Conservation (phyloP, 2,113 vertebrate species). For the Tragulus kanchil region DNA sequence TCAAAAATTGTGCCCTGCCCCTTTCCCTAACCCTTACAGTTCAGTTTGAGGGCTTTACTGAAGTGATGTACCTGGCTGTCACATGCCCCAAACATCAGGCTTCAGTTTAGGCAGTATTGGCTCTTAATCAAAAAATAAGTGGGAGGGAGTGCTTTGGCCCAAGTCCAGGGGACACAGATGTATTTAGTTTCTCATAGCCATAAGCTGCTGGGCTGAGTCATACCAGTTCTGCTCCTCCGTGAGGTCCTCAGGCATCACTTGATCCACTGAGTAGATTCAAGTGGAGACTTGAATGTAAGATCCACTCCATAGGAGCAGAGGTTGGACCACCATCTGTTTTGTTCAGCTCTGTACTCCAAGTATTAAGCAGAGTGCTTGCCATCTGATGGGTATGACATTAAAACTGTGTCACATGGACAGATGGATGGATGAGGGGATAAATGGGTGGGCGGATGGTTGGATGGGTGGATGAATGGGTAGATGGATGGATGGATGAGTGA, state of each 20-base stretch:
- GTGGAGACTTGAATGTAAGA: neutral
- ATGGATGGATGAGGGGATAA: neutral
- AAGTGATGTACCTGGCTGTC: neutral
- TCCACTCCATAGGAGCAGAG: neutral
- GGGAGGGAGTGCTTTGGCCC: neutral
- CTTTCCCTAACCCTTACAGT: too few relatives aligned
- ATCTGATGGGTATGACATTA: neutral
- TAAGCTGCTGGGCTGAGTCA: neutral
- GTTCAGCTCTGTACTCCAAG: neutral
- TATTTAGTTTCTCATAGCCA: neutral
- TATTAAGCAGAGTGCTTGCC: neutral
- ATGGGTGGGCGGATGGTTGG: neutral
- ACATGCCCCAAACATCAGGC: neutral
- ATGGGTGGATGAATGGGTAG: neutral
- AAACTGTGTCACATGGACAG: neutral
- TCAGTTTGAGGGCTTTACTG: neutral
- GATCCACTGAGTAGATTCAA: neutral
- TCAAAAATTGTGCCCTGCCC: too few relatives aligned
- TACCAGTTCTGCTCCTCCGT: neutral
- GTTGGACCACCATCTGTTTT: neutral
- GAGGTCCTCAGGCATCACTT: neutral
- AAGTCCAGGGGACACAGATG: neutral
- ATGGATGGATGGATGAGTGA: neutral
- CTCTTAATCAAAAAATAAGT: too few relatives aligned
- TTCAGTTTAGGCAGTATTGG: neutral